A percentile compares a stretch with the other conserved stretches of the same genome.
These are phyloP conservation scores for Patella pellucida DNA, from an alignment of 2,888 invertebrate genomes.

Conservation along the genomic window DNA sequence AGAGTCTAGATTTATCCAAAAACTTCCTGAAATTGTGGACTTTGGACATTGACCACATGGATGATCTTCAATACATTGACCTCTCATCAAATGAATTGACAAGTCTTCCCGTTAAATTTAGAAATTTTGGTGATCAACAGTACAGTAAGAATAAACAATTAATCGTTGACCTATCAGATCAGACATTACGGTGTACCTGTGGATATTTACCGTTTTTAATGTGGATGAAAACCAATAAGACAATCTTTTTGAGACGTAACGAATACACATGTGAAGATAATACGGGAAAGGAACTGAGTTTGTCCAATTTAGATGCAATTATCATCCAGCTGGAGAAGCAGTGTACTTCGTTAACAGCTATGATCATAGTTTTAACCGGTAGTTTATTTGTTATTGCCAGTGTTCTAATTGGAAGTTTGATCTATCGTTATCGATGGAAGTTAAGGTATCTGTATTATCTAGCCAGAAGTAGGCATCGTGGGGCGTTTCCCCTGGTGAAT, in stretches of 20 bases:
- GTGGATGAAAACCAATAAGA: conserved; percentile 29
- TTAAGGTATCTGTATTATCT: conserved; percentile 17
- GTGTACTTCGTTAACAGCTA: conserved; percentile 21
- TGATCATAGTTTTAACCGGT: conserved; percentile 15
- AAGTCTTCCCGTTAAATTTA: conserved; percentile 8
- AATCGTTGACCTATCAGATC: conserved; percentile 20
- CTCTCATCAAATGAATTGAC: conserved; percentile 23
- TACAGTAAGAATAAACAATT: background rate
- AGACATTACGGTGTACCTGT: conserved; percentile 31
- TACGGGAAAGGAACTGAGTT: background rate
- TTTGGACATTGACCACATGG: conserved; percentile 20
- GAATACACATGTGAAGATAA: conserved; percentile 24
- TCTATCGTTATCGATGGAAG: conserved; percentile 21
- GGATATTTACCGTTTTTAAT: conserved; percentile 22
- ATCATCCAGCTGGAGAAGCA: conserved; percentile 13
- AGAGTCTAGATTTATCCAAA: conserved; percentile 19
- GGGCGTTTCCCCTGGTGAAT: conserved; percentile 15
- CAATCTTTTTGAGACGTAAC: conserved; percentile 18
- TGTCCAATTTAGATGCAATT: conserved; percentile 4
- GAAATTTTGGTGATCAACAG: background rate
- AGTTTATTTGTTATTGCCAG: conserved; percentile 16
- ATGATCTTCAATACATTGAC: conserved; percentile 22
- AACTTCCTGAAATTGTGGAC: conserved; percentile 27
- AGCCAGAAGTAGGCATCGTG: conserved; percentile 11
- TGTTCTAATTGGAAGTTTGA: conserved; percentile 17